Base-by-base conservation (phyloP, 2,113 vertebrate genomes). In the Chlamydotis undulata region DNA sequence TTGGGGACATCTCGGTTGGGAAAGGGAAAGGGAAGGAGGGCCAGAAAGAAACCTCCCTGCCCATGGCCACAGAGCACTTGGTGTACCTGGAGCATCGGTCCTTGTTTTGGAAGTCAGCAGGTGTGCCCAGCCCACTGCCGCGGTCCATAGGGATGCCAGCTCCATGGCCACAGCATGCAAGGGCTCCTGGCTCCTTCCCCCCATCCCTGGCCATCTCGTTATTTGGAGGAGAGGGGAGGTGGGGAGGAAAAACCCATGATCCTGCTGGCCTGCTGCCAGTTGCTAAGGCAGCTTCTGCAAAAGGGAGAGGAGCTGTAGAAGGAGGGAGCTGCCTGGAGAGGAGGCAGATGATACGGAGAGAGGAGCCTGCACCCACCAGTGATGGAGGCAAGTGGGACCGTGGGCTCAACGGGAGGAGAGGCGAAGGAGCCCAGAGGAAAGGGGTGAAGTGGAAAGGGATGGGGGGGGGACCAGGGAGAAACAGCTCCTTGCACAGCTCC, bases 251-350 rank as follows among this genome's bases (percentile, higher is more conserved):
- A 90, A 79, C 41, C 71, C 92, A 70, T 74, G 77, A 89, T 93
- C 84, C 21, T 37, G 63, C 71, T 95, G 94, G 92, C 76, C 67
- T 79, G 67, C 86, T 89, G 94, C 91, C 91, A 91, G 89, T 86
- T 76, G 95, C 89, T 77, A 80, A 77, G 96, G 93, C 95, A 86
- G 87, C 33, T 89, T 45, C 71, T 77, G 73, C 86, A 39, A 16
- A 43, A 90, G 89, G 75, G 79, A 94, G 75, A 83, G 89, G 83
- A 88, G 93, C 69, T 41, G 60, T 31, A 64, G 55, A 92, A 77
- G 89, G 82, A 88, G 79, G 91, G 85, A 90, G 53, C 79, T 92
- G 96, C 68, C 55, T 60, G 84, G 59, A 73, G 90, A 83, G 81
- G 50, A 91, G 82, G 90, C 55, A 93, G 74, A 69, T 28, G 50